phyloP scores from a whole-genome alignment of 2,888 invertebrate species.

The Apoda limacodes region DNA sequence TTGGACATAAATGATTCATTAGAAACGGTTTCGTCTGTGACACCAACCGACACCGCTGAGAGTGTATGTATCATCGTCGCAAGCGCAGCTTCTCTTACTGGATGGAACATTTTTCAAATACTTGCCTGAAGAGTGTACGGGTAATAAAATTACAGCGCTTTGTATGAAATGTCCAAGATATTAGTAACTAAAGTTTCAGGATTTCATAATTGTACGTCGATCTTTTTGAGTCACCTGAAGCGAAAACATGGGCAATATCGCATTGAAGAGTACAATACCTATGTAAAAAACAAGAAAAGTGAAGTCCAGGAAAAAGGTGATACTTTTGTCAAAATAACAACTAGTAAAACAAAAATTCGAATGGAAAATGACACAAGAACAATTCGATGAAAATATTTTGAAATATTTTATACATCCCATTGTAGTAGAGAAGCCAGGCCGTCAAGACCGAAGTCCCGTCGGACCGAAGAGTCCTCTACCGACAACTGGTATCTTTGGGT shows the following conservation, averaged over 20 bases:
- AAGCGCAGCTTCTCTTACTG: conserved; percentile 9
- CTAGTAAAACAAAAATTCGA: conserved; percentile 4
- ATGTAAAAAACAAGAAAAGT: conserved; percentile 11
- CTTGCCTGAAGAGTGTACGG: conserved; percentile 11
- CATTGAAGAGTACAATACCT: conserved; percentile 12
- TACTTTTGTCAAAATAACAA: conserved; percentile 2
- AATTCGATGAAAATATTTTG: conserved; percentile 14
- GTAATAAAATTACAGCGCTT: conserved; percentile 10
- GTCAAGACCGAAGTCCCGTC: no score
- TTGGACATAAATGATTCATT: no score
- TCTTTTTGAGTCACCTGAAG: conserved; percentile 14
- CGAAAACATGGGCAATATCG: conserved; percentile 13
- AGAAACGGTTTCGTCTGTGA: no score
- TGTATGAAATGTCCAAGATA: conserved; percentile 9
- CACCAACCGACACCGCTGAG: not conserved
- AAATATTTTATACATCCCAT: conserved; percentile 16
- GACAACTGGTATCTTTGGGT: no score
- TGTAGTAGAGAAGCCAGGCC: conserved; percentile 9
- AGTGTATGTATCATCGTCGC: conserved; percentile 4
- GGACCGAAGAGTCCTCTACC: no score
- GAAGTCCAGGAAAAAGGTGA: conserved; percentile 4
- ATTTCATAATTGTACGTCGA: conserved; percentile 15
- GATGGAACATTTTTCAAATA: conserved; percentile 14
- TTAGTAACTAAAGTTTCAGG: conserved; percentile 13
- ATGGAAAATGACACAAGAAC: conserved; percentile 7